These are phyloP conservation scores for Chelonoidis abingdonii DNA, from an alignment of 2,113 vertebrate species.

Conservation along the genomic window DNA sequence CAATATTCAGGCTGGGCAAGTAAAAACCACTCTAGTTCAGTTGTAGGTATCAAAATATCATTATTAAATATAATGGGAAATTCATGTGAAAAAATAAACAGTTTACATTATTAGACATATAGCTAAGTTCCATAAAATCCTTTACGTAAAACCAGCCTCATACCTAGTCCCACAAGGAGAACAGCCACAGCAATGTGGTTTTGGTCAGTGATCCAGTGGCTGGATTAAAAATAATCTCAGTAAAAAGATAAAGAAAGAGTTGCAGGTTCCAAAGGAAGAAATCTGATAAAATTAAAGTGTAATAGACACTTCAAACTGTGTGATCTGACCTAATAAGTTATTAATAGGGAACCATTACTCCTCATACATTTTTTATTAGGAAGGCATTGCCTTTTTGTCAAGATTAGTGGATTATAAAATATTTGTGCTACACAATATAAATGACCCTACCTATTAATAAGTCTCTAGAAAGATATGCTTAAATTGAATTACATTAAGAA, in stretches of 20 bases:
- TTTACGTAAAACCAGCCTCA: neutral
- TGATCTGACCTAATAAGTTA: conserved; percentile 93
- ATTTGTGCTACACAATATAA: conserved; percentile 96
- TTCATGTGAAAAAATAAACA: neutral
- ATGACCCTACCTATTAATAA: conserved; percentile 90
- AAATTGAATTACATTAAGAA: conserved; percentile 88
- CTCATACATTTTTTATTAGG: conserved; percentile 96
- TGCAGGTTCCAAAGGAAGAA: conserved; percentile 75
- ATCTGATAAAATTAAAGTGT: conserved; percentile 86
- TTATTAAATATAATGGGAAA: conserved; percentile 3
- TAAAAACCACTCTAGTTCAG: neutral
- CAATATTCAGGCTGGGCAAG: neutral
- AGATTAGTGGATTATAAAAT: conserved; percentile 94
- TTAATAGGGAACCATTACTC: conserved; percentile 97
- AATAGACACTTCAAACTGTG: conserved; percentile 87
- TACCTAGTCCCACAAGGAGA: neutral
- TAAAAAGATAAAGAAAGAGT: conserved; percentile 70
- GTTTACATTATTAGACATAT: neutral
- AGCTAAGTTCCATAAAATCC: neutral
- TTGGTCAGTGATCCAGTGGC: neutral
- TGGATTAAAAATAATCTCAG: conserved; percentile 64
- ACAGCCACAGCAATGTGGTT: neutral
- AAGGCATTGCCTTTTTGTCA: conserved; percentile 94
- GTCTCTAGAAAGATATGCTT: conserved; percentile 84
- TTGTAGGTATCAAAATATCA: neutral